Evolutionary conservation across 1,140 invertebrate species (phyloP), one percentile per base, ranked within the genome.

Genomic region (Bombus ignitus): DNA sequence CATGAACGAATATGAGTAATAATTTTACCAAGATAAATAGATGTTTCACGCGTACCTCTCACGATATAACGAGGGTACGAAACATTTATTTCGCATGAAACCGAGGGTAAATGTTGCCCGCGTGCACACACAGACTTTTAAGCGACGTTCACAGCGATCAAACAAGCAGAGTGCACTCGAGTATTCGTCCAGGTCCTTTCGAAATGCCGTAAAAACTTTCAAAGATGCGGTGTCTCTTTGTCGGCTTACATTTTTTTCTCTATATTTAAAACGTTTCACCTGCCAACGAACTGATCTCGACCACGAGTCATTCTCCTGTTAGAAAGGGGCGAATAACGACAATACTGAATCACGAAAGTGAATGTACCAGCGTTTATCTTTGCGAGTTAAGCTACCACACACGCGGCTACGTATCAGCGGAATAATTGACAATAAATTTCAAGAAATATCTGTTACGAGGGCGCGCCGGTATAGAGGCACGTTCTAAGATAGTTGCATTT

Each of bases 151-250:
- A 86, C 76, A 83, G 71, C 71, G 70, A n/a, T 85, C 83, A 83
- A 89, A 89, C 83, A 86, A 65, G 42, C 83, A 32, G 32, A 78
- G 83, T 88, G 87, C 87, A 80, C 84, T 89, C 80, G 86, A 89
- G 76, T 35, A 77, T 6, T 28, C 35, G 6, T n/a, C 66, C 35
- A 28, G 53, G 37, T 37, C 53, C 42, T n/a, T 59, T 35, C 57
- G 59, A 77, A 53, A 62, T 62, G 68, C 75, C 71, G 78, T 89
- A 89, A 86, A 89, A 88, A 86, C 77, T 62, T 66, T 86, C 37
- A 15, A 68, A 59, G 62, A 66, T 32, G 83, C 87, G 81, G 77
- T 72, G 62, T 73, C n/a, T 85, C 82, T 89, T 89, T 89, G 88
- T 88, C 87, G 88, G 88, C 74, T 10, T 37, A 22, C 1, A 35